These are phyloP conservation scores for Alcedo atthis DNA, from an alignment of 2,797 vertebrate genomes.

Conservation along the genomic window DNA sequence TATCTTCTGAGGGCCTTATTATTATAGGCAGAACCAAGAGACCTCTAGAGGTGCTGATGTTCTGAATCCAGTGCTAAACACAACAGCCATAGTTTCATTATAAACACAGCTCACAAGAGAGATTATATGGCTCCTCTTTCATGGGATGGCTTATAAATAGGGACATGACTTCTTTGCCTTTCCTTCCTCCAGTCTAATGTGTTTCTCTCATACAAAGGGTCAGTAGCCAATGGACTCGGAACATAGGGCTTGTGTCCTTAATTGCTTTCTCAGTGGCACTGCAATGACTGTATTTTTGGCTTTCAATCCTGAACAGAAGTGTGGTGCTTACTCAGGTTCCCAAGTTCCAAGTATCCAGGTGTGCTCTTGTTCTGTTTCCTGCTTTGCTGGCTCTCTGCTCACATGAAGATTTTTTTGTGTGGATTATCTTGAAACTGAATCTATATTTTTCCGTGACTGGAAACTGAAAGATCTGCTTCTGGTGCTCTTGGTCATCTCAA, in stretches of 20 bases:
- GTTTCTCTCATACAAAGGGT: neutral
- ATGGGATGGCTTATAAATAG: neutral
- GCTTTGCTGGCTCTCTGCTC: neutral
- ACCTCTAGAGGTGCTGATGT: neutral
- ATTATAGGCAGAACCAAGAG: neutral
- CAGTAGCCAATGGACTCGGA: neutral
- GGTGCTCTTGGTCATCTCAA: neutral
- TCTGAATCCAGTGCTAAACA: neutral
- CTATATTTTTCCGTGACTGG: neutral
- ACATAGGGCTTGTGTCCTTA: neutral
- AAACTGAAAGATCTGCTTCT: neutral
- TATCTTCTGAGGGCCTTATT: neutral
- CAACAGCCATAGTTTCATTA: neutral
- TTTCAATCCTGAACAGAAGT: neutral
- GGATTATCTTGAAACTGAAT: neutral
- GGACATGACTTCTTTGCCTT: neutral
- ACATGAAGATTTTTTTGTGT: neutral
- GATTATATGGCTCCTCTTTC: neutral
- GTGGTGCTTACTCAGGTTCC: neutral
- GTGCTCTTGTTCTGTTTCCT: neutral
- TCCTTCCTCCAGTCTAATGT: neutral
- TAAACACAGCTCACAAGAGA: neutral
- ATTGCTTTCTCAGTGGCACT: neutral
- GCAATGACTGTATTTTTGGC: neutral
- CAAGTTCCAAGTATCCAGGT: neutral